Evolutionary conservation across 2,113 vertebrate genomes (phyloP).

Genomic region (Crotalus tigris): DNA sequence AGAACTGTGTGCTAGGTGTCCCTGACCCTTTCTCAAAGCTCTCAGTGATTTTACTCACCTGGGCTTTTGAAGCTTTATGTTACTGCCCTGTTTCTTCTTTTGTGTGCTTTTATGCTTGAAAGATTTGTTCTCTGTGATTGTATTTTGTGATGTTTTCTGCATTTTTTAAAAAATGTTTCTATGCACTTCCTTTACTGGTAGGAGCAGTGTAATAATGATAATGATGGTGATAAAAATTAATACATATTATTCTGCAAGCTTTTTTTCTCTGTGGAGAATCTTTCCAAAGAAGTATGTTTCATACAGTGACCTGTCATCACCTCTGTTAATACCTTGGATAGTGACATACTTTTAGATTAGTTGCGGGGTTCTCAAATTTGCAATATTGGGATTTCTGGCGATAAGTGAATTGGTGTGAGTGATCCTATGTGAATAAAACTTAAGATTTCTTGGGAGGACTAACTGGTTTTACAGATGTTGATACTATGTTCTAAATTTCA

Average conservation of each 20-base stretch:
- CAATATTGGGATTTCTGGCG: not conserved
- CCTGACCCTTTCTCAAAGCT: not conserved
- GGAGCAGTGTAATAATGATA: not conserved
- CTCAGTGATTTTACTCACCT: not conserved
- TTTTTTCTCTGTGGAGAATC: not conserved
- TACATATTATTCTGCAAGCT: not conserved
- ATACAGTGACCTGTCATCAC: not conserved
- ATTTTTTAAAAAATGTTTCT: not conserved
- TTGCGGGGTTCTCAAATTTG: no score
- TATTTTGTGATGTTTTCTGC: not conserved
- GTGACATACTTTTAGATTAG: not conserved
- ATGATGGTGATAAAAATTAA: not conserved
- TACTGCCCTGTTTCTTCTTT: not conserved
- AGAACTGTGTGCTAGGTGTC: not conserved
- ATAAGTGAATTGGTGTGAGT: not conserved
- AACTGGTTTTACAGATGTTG: not conserved
- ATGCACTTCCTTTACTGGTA: not conserved
- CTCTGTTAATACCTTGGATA: not conserved
- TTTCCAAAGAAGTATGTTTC: not conserved
- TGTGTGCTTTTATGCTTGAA: not conserved
- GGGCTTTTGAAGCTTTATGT: not conserved
- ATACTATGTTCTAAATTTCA: not conserved
- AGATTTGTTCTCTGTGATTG: not conserved
- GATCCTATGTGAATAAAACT: not conserved
- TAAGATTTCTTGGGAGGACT: not conserved